Base-by-base conservation (phyloP, 2,113 vertebrate species). In the Xyrauchen texanus region DNA sequence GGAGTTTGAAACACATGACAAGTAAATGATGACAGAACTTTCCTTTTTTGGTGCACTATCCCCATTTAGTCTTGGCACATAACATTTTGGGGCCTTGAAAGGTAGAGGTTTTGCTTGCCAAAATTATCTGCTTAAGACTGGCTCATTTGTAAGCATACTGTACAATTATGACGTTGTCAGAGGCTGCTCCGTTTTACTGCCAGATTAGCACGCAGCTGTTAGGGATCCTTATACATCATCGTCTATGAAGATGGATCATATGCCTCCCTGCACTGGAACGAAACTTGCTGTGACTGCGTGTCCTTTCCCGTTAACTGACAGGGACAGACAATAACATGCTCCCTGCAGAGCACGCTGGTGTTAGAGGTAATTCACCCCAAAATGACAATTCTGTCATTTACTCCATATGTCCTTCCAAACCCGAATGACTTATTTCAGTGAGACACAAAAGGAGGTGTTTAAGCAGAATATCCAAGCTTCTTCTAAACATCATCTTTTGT, bases 281-380 rank as follows among this genome's bases (percentile, higher is more conserved):
- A 55, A 34, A 42, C 12, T 70, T 53, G 3, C 47, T 11, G 11
- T 3, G 47, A 16, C 8, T 68, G 66, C 47, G 1, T 5, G 52
- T 70, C 68, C 44, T 11, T 60, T 7, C 53, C 11, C 8, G 6
- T 3, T 70, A 57, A 47, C 55, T 60, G 55, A 60, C 44, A 60
- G 55, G 55, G 70, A 72, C 44, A 47, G 70, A 11, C 70, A 44
- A 16, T 60, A 9, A 45, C 69, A n/a, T 60, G 44, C 46, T 67
- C 53, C 64, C 21, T 16, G 52, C 72, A 52, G 77, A 74, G 52
- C 2, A 8, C 44, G 76, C 68, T 81, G 7, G 21, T 34, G 21
- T 34, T 34, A 34, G 21, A 34, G 21, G 21, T 34, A 34, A 34
- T 34, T 34, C 21, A 34, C 21, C 21, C 1, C 1, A 34, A 34